phyloP scores from a whole-genome alignment of 2,797 vertebrate species.

The Cheirogaleus major region DNA sequence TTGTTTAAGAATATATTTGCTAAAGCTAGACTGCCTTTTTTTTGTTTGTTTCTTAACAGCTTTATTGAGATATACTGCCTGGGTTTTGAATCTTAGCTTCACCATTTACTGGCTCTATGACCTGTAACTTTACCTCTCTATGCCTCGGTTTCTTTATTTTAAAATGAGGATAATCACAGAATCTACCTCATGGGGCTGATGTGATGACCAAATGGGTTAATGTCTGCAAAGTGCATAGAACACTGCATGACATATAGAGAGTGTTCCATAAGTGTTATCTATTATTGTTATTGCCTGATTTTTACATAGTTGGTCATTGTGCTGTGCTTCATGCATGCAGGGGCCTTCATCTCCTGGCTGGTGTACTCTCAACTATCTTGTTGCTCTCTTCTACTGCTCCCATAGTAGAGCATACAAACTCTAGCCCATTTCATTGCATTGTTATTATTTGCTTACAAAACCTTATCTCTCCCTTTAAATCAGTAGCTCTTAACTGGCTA shows the following conservation, averaged over 20 bases:
- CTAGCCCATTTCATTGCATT: neutral
- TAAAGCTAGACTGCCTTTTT: neutral
- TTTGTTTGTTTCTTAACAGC: neutral
- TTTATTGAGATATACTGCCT: neutral
- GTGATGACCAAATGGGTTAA: neutral
- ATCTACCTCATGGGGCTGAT: neutral
- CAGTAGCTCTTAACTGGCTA: neutral
- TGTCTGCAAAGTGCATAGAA: neutral
- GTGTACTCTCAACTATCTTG: neutral
- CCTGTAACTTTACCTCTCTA: neutral
- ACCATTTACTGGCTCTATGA: neutral
- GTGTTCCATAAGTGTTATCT: neutral
- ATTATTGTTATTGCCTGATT: neutral
- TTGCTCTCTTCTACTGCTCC: neutral
- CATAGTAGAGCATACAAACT: neutral
- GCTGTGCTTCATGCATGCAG: neutral
- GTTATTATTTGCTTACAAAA: neutral
- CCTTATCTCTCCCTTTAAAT: neutral
- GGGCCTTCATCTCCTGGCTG: neutral
- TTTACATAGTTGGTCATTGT: neutral
- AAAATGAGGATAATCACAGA: neutral
- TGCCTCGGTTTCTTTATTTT: slow-evolving; percentile 6
- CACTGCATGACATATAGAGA: neutral
- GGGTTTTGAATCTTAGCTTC: neutral
- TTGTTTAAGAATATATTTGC: neutral